Evolutionary conservation across 2,888 invertebrate genomes (phyloP), one percentile per base, ranked within the genome.

Genomic region (Priapulus caudatus): DNA sequence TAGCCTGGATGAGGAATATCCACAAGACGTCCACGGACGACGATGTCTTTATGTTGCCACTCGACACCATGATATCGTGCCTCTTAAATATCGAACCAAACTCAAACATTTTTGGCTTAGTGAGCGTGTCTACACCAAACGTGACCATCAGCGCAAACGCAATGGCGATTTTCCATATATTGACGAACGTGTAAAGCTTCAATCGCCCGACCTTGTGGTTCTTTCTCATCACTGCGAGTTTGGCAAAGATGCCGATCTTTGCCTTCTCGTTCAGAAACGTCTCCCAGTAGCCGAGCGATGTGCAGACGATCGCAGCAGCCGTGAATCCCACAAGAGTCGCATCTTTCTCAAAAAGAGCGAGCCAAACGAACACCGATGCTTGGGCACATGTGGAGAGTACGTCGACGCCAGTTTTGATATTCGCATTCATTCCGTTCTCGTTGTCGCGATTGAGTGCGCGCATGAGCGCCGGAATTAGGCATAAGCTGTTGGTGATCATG

Each of bases 401-500:
- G n/a, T 33, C 33, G n/a, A 10, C 10, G 33, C 33, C 10, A 10
- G n/a, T 33, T 33, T 33, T 33, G 33, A 33, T n/a, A 33, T 10
- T 33, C n/a, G 10, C 33, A 64, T 58, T 53, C 61, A 60, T 64
- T 63, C 64, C 4, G 60, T 60, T 59, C 60, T 59, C 50, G 21
- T n/a, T 4, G 16, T 15, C 15, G 45, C 81, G 22, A 85, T 72
- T 54, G 22, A 69, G 55, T 19, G 65, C 54, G 5, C 63, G 61
- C 18, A 75, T 59, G 18, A 88, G 73, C 18, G 84, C 85, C 1
- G 97, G 97, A 44, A 93, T 77, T 61, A 95, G 83, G 69, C 92
- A 93, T 51, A 95, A 79, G 64, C 92, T 92, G 70, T 92, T 93
- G 21, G 92, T 92, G 59, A 97, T 75, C 89, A 93, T 92, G 33